A percentile compares a stretch with the other conserved stretches of the same genome.
These are phyloP conservation scores for Disparrhopalites patrizii DNA, from an alignment of 2,888 invertebrate species.

Conservation along the genomic window DNA sequence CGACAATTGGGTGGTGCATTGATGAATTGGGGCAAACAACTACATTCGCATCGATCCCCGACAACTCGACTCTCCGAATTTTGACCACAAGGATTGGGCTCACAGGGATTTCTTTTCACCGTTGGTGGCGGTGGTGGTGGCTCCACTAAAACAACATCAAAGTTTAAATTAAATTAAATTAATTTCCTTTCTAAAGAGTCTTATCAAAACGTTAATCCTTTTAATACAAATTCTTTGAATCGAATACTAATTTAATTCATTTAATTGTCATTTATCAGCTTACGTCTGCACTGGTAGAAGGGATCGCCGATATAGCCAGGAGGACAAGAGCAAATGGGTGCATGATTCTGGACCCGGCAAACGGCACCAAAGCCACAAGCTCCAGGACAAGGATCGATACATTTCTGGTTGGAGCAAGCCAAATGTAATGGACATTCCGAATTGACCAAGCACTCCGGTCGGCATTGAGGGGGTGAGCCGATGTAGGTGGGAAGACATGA, in stretches of 20 bases:
- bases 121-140: constrained; percentile 49
- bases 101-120: constrained; percentile 62
- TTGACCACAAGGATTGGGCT: constrained; percentile 74
- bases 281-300: constrained; percentile 33
- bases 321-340: constrained; percentile 75
- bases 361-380: constrained; percentile 73
- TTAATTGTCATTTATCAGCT: no score
- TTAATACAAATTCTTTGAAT: no score
- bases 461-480: constrained; percentile 37
- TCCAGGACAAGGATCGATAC: constrained; percentile 51
- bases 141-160: neutral
- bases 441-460: constrained; percentile 45
- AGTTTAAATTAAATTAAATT: constrained; percentile 31
- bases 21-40: constrained; percentile 59
- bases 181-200: constrained; percentile 40
- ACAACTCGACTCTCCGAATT: constrained; percentile 66
- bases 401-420: constrained; percentile 42
- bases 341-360: constrained; percentile 76
- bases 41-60: constrained; percentile 67
- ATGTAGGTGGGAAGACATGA: constrained; percentile 27
- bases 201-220: no score
- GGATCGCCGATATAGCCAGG: constrained; percentile 54
- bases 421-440: constrained; percentile 42
- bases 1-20: constrained; percentile 37
- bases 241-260: neutral